Conservation (phyloP, 1,140 invertebrate genomes). For the Solen grandis region DNA sequence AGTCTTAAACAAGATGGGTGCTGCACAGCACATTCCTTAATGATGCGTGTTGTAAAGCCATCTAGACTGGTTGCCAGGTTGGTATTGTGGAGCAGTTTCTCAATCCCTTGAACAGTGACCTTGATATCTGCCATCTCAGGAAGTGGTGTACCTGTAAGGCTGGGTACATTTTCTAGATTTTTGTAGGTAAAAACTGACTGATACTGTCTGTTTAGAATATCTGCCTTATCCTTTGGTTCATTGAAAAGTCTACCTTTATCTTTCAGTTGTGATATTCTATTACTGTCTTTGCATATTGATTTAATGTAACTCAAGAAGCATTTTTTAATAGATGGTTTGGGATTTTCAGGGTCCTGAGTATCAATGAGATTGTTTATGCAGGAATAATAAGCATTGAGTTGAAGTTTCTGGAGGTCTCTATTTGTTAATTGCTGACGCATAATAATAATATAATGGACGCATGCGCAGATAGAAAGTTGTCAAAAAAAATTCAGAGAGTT, state of each 20-base stretch:
- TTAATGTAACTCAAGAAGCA: conserved; percentile 47
- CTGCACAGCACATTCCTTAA: no score
- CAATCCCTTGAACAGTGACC: conserved; percentile 26
- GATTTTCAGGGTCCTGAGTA: background rate
- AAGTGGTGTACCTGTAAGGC: background rate
- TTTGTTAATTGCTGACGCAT: no score
- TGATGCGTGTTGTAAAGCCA: no score
- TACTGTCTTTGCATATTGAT: conserved; percentile 23
- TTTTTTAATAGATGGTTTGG: background rate
- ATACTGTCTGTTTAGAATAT: conserved; percentile 31
- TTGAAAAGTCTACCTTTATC: conserved; percentile 14
- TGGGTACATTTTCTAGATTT: background rate
- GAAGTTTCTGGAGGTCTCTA: no score
- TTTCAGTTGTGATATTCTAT: conserved; percentile 36
- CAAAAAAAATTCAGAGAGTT: no score
- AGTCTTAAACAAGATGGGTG: no score
- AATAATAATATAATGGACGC: no score
- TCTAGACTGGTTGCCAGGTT: no score
- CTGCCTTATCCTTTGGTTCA: conserved; percentile 27
- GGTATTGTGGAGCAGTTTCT: conserved; percentile 9
- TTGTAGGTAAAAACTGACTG: conserved; percentile 37
- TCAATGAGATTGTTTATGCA: no score
- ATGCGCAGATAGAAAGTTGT: no score
- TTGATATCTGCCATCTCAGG: conserved; percentile 16
- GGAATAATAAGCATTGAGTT: no score